These are phyloP conservation scores for Arenaria interpres DNA, from an alignment of 2,113 vertebrate genomes.

Conservation along the genomic window DNA sequence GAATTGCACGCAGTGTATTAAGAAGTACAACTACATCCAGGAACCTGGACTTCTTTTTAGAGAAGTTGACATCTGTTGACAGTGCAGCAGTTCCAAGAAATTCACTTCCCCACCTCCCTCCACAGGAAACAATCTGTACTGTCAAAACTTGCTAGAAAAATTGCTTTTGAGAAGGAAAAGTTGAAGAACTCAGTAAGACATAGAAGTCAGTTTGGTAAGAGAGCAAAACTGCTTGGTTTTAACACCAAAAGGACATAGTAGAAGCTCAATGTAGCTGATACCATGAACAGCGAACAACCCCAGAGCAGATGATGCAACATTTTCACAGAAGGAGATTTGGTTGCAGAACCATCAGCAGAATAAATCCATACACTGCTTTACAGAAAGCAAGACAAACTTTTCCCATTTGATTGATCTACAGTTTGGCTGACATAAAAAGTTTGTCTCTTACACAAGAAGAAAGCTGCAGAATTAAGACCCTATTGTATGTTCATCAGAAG, in stretches of 20 bases:
- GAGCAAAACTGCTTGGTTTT: neutral
- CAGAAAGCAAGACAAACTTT: neutral
- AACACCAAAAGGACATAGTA: neutral
- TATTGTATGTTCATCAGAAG: neutral
- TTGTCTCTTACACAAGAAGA: neutral
- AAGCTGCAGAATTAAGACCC: neutral
- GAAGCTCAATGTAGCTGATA: fast-evolving
- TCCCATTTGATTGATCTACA: neutral
- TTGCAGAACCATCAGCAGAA: neutral
- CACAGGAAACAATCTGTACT: neutral
- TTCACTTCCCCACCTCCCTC: neutral
- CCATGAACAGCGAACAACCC: fast-evolving
- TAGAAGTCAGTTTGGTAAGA: neutral
- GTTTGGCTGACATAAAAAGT: neutral
- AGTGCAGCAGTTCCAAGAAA: neutral
- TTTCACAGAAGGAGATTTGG: neutral
- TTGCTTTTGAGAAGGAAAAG: neutral
- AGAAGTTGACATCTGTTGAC: neutral
- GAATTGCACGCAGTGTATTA: neutral
- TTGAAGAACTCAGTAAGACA: neutral
- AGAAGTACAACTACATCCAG: neutral
- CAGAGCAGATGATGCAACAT: neutral
- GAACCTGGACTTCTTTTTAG: neutral
- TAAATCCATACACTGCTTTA: neutral
- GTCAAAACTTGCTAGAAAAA: neutral